Conservation (phyloP, 92 coral and sea anemone species). For the Diadumene lineata region DNA sequence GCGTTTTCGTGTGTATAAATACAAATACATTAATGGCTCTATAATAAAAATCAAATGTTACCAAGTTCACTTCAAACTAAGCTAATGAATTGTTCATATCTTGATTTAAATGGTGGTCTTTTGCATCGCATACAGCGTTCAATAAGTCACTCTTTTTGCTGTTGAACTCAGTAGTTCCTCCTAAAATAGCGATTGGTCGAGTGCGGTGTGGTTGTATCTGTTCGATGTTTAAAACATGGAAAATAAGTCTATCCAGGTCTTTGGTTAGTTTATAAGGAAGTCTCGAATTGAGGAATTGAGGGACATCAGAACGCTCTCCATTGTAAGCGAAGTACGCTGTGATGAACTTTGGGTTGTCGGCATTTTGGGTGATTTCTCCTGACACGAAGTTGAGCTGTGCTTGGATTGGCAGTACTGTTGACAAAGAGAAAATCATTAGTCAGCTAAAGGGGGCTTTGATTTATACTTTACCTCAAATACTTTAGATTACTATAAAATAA, state of each 20-base stretch:
- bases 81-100: neutral
- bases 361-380: constrained; percentile 66
- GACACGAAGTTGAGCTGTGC: constrained; percentile 71
- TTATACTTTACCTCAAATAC: too few relatives aligned
- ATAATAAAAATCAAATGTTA: neutral
- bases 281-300: constrained; percentile 60
- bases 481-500: too few relatives aligned
- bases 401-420: constrained; percentile 52
- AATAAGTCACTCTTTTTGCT: constrained; percentile 56
- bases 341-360: constrained; percentile 62
- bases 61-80: neutral
- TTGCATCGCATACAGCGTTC: constrained; percentile 55
- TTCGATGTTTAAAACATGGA: constrained; percentile 71
- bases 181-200: constrained; percentile 67
- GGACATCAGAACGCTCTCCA: constrained; percentile 60
- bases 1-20: too few relatives aligned
- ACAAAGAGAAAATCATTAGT: too few relatives aligned
- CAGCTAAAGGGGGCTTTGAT: too few relatives aligned
- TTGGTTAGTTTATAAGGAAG: constrained; percentile 57
- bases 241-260: constrained; percentile 70
- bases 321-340: constrained; percentile 71
- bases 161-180: constrained; percentile 59
- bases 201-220: constrained; percentile 69
- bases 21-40: too few relatives aligned
- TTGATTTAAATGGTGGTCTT: constrained; percentile 17